Evolutionary conservation across 2,113 vertebrate genomes (phyloP).

Genomic region (Corapipo altera): DNA sequence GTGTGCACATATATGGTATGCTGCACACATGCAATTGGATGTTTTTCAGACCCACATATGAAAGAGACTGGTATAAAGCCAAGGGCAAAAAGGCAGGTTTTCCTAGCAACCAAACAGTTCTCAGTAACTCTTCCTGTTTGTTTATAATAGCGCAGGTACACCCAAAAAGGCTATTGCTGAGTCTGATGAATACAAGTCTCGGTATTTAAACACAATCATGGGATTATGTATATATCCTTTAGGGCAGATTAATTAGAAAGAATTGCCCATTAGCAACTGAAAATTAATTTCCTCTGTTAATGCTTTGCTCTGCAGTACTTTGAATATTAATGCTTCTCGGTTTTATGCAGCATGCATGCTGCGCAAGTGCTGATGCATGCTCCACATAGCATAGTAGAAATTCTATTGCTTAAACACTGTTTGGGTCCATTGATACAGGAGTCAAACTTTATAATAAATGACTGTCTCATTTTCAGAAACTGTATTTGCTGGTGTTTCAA

Average conservation of each 20-base stretch:
- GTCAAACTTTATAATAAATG: background rate
- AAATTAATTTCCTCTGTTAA: conserved; percentile 38
- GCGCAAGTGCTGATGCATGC: background rate
- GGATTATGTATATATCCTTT: background rate
- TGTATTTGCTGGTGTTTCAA: background rate
- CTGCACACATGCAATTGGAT: background rate
- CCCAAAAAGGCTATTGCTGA: background rate
- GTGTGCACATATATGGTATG: background rate
- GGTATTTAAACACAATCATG: background rate
- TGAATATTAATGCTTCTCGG: conserved; percentile 10
- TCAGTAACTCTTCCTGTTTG: background rate
- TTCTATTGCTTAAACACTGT: background rate
- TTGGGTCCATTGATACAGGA: background rate
- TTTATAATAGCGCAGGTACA: background rate
- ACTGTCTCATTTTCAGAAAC: background rate
- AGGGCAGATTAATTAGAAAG: background rate
- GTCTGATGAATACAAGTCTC: background rate
- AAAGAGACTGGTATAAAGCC: background rate
- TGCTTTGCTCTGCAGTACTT: background rate
- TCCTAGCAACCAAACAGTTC: background rate
- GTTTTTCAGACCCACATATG: background rate
- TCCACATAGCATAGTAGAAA: background rate
- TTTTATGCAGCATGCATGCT: background rate
- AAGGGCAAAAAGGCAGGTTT: background rate
- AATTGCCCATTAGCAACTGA: conserved; percentile 13